These are phyloP conservation scores for Dicerorhinus sumatrensis DNA, from an alignment of 2,113 vertebrate genomes.

Conservation along the genomic window DNA sequence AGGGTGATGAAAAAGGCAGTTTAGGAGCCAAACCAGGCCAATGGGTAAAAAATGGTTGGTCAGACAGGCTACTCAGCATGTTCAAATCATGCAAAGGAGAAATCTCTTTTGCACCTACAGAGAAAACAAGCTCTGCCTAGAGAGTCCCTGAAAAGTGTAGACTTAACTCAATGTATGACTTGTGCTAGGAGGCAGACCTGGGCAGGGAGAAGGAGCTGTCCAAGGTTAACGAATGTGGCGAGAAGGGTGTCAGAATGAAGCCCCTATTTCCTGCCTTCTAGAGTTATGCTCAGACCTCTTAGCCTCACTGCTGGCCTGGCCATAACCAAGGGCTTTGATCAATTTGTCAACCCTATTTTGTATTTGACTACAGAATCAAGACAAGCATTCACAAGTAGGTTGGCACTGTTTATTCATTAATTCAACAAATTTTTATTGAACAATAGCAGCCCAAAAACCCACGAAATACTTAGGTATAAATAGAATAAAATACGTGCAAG, in stretches of 20 bases:
- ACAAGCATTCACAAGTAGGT: neutral
- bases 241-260: slow-evolving; percentile 12
- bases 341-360: neutral
- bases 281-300: neutral
- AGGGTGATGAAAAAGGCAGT: neutral
- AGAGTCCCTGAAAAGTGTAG: neutral
- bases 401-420: slow-evolving; percentile 43
- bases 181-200: neutral
- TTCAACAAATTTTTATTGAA: slow-evolving; percentile 40
- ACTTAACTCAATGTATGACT: neutral
- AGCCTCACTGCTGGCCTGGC: neutral
- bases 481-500: neutral
- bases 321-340: neutral
- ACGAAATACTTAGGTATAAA: slow-evolving; percentile 40
- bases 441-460: neutral
- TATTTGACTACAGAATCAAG: slow-evolving; percentile 24
- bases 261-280: neutral
- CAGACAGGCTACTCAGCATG: neutral
- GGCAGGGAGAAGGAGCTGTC: neutral
- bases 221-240: neutral
- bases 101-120: neutral
- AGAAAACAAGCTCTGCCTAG: neutral
- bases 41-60: neutral
- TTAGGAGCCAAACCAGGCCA: neutral
- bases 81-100: neutral